Base-by-base conservation (phyloP, 2,797 vertebrate species). In the Typhlichthys eigenmanni region DNA sequence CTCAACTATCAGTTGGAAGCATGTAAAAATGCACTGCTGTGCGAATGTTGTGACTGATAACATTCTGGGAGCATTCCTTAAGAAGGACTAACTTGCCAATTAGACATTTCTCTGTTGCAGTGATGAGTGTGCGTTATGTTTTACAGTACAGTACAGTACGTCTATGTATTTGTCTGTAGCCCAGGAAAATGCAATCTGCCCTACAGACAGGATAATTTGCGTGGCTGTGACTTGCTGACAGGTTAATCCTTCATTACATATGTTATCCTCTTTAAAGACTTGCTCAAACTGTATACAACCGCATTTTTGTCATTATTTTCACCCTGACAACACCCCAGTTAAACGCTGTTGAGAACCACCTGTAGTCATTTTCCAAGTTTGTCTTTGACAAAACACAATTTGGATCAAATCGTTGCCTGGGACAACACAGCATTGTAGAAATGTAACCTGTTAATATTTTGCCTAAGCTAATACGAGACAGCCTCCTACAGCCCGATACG, bases 241-340 rank as follows among this genome's bases (percentile, higher is more conserved):
- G 81, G 77, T 85, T 86, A 83, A 86, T 81, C 78, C 75, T 78
- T 87, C 76, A 77, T 85, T 83, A 85, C 68, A 76, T 1, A 16
- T 65, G 69, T 64, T 56, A 49, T 82, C 60, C 67, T 66, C 62
- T 75, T 47, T 67, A 68, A 34, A 17, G 55, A 57, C 4, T 1
- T 14, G 34, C 45, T 16, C 38, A 13, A 72, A 58, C 76, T 76
- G 64, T 82, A 74, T 80, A 63, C 57, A 66, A 77, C 66, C 73
- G 80, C 72, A 52, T 70, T 78, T 81, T 65, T 82, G 53, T 64
- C 62, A 49, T 63, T 68, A 38, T 55, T 17, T 19, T 13, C 16
- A 46, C 34, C 9, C 7, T 57, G 55, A 14, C 14, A 38, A 9
- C 34, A 16, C 55, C n/a, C 55, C 16, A 14, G 12, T 57, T 45